Base-by-base conservation (phyloP, 2,888 invertebrate species). In the Rhagonycha fulva region DNA sequence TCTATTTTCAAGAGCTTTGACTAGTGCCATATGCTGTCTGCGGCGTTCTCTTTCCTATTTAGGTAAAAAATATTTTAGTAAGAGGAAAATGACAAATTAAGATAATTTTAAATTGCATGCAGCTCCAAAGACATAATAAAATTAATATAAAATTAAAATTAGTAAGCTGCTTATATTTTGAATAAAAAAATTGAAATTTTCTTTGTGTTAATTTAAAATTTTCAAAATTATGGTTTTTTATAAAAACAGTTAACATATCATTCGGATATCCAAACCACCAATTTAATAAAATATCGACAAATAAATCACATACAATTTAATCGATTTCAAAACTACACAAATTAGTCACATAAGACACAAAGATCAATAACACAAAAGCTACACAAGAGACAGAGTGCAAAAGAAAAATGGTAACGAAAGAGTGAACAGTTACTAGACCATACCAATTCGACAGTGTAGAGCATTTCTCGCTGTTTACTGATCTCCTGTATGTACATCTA, bases 401-500 rank as follows among this genome's bases (percentile, higher is more conserved):
- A 70, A 75, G 76, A 74, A 78, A 68, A 72, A 73, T 76, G 73
- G 74, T 62, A 76, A 76, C 74, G 78, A 70, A 62, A 70, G 74
- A 68, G 75, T 71, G 73, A 74, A 71, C 71, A 73, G 76, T 71
- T 76, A 78, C 74, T 69, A 78, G 78, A 74, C 90, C 93, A 91
- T 93, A 94, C 94, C 94, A 94, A 91, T 91, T 94, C 94, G 89
- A 94, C 94, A 88, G 94, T 93, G 90, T 94, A 92, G 89, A 94
- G 91, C 90, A 94, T 91, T 91, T 94, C 94, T 90, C 94, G 93
- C 90, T 94, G 94, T 90, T 94, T 94, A 90, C 92, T 95, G 91
- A 96, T 94, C 93, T 96, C 96, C 90, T 95, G 94, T 91, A 94
- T 93, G 92, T 94, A 94, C 90, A 94, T 94, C 94, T 94, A 94